Conservation (phyloP, 2,888 invertebrate genomes). For the Trichopoda pennipes region DNA sequence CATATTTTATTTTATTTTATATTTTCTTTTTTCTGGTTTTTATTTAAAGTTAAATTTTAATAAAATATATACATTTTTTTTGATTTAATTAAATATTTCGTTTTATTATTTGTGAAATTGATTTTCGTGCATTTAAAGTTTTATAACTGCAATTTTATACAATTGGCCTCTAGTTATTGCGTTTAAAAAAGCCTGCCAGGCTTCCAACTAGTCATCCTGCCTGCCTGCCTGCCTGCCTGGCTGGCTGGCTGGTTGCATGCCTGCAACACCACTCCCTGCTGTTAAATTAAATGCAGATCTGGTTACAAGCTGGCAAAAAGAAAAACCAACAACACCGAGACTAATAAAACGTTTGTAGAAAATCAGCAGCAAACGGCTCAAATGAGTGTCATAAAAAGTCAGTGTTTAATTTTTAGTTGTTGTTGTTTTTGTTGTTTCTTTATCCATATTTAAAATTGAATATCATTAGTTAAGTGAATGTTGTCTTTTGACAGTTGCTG, state of each 20-base stretch:
- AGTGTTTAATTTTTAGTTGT: constrained; percentile 20
- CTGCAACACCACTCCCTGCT: constrained; percentile 61
- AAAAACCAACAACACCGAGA: background rate
- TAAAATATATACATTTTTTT: constrained; percentile 40
- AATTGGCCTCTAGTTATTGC: constrained; percentile 50
- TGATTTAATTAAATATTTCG: constrained; percentile 65
- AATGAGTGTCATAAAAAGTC: constrained; percentile 57
- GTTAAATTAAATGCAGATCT: constrained; percentile 63
- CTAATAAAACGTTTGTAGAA: constrained; percentile 18
- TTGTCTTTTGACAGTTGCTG: constrained; percentile 51
- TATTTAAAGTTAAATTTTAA: background rate
- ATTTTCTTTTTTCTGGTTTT: constrained; percentile 10
- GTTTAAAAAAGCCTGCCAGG: constrained; percentile 20
- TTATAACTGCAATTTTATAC: constrained; percentile 46
- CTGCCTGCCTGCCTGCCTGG: too few relatives aligned
- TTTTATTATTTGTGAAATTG: constrained; percentile 65
- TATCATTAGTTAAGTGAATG: constrained; percentile 52
- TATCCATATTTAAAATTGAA: constrained; percentile 48
- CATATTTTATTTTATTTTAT: constrained; percentile 56
- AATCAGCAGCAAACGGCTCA: constrained; percentile 60
- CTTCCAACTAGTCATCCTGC: too few relatives aligned
- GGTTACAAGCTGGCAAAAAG: constrained; percentile 55
- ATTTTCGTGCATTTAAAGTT: constrained; percentile 56
- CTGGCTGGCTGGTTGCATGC: too few relatives aligned
- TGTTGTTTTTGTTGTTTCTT: constrained; percentile 38